Evolutionary conservation across 2,888 invertebrate genomes (phyloP).

Genomic region (Acronicta aceris): DNA sequence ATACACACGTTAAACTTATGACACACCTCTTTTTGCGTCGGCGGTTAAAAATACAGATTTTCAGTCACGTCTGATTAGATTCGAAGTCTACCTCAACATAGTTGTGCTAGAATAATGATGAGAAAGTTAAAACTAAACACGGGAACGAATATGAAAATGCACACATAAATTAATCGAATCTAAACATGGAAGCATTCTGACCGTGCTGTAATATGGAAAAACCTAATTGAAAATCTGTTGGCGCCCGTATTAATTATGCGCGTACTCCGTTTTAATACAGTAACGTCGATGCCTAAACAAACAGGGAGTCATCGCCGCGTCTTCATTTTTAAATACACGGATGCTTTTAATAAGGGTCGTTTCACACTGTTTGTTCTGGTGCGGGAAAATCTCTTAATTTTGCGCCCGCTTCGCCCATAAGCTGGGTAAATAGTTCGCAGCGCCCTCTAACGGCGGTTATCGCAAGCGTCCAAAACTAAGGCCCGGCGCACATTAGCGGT

Average conservation of each 20-base stretch:
- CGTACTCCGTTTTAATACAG: slow-evolving; percentile 50
- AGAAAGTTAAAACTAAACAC: no score
- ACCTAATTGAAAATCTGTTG: slow-evolving; percentile 46
- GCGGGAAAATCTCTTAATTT: slow-evolving; percentile 84
- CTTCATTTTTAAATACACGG: slow-evolving; percentile 78
- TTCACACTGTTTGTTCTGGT: slow-evolving; percentile 76
- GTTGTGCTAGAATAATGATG: no score
- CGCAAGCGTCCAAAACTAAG: slow-evolving; percentile 35
- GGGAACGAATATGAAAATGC: slow-evolving; percentile 20
- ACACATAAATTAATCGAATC: slow-evolving; percentile 30
- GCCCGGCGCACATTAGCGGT: no score
- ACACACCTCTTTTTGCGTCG: no score
- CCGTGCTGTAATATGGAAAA: slow-evolving; percentile 24
- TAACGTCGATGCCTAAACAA: slow-evolving; percentile 61
- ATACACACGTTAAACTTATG: no score
- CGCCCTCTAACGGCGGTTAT: slow-evolving; percentile 63
- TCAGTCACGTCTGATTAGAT: no score
- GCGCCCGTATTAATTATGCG: slow-evolving; percentile 39
- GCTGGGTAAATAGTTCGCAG: slow-evolving; percentile 72
- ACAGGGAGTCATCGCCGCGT: slow-evolving; percentile 59
- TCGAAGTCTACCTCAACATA: no score
- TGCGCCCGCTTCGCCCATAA: slow-evolving; percentile 67
- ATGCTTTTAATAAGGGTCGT: slow-evolving; percentile 80
- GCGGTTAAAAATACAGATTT: no score
- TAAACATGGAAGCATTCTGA: slow-evolving; percentile 22